A percentile compares a stretch with the other conserved stretches of the same genome.
Evolutionary conservation across 64 coral and sea anemone genomes (phyloP).

Genomic region (Cladopsammia gracilis): DNA sequence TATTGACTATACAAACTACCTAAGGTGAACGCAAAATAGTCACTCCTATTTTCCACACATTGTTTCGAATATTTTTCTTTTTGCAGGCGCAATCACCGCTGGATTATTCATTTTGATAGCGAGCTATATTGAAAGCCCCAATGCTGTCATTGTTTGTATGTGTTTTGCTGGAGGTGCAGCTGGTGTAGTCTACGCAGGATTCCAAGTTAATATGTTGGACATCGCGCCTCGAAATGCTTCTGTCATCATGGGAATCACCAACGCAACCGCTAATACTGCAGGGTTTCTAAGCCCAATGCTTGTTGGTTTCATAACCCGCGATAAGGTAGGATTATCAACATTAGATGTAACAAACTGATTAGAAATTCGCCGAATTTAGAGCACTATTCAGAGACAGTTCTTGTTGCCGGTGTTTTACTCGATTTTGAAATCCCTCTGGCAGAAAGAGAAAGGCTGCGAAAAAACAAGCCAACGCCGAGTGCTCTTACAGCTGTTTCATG

Average conservation of each 20-base stretch:
- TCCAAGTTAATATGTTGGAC: constrained; percentile 96
- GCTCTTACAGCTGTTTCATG: no score
- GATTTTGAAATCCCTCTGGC: no score
- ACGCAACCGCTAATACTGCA: constrained; percentile 77
- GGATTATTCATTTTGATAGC: constrained; percentile 78
- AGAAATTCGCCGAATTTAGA: no score
- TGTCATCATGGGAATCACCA: constrained; percentile 87
- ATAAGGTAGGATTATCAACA: constrained; percentile 55
- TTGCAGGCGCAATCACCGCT: constrained; percentile 43
- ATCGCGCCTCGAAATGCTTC: constrained; percentile 85
- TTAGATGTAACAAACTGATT: no score
- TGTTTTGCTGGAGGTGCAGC: constrained; percentile 60
- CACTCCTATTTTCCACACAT: neutral
- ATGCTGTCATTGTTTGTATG: constrained; percentile 63
- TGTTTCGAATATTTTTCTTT: neutral
- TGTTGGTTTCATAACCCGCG: constrained; percentile 84
- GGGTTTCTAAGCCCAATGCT: constrained; percentile 92
- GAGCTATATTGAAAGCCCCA: constrained; percentile 59
- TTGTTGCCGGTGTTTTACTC: no score
- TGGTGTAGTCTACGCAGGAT: constrained; percentile 86
- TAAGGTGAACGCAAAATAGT: neutral
- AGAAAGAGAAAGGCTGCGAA: no score
- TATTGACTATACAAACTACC: no score
- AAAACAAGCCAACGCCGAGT: no score
- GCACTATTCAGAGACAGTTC: no score